A percentile compares a stretch with the other conserved stretches of the same genome.
Conservation (phyloP, 2,888 invertebrate species). For the Perithous albicinctus region DNA sequence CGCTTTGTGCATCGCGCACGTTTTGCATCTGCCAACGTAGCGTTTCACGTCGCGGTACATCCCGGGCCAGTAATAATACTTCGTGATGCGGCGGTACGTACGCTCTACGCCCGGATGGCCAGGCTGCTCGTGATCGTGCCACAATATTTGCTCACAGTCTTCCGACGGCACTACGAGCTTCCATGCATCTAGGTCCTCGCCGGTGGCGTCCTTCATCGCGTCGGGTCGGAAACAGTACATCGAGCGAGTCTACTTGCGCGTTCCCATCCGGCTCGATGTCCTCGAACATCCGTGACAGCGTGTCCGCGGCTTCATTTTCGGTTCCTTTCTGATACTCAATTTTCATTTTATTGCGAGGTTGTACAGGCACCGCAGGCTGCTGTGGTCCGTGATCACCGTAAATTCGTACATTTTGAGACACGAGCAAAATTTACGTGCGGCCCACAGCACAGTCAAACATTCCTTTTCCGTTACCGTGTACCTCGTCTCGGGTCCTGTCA, state of each 20-base stretch:
- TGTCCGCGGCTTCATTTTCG: conserved; percentile 50
- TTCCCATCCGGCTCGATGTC: no score
- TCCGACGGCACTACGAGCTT: conserved; percentile 67
- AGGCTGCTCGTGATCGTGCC: conserved; percentile 44
- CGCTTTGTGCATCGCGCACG: conserved; percentile 69
- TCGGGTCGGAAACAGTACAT: conserved; percentile 54
- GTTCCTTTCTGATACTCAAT: conserved; percentile 18
- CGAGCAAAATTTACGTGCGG: conserved; percentile 66
- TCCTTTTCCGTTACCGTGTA: conserved; percentile 69
- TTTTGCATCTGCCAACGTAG: conserved; percentile 67
- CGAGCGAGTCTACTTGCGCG: no score
- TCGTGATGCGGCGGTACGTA: conserved; percentile 38
- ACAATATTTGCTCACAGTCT: neutral
- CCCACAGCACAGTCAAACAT: conserved; percentile 70
- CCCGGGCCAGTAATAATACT: conserved; percentile 69
- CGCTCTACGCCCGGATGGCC: conserved; percentile 69
- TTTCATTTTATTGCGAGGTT: conserved; percentile 59
- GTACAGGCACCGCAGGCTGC: conserved; percentile 69
- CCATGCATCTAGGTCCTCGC: conserved; percentile 64
- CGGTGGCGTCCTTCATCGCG: conserved; percentile 31
- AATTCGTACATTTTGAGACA: conserved; percentile 72
- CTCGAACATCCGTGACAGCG: conserved; percentile 31
- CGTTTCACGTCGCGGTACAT: conserved; percentile 57
- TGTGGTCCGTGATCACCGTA: conserved; percentile 72
- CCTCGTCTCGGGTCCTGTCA: conserved; percentile 50